Evolutionary conservation across 2,113 vertebrate genomes (phyloP).

Genomic region (Nothoprocta pentlandii): DNA sequence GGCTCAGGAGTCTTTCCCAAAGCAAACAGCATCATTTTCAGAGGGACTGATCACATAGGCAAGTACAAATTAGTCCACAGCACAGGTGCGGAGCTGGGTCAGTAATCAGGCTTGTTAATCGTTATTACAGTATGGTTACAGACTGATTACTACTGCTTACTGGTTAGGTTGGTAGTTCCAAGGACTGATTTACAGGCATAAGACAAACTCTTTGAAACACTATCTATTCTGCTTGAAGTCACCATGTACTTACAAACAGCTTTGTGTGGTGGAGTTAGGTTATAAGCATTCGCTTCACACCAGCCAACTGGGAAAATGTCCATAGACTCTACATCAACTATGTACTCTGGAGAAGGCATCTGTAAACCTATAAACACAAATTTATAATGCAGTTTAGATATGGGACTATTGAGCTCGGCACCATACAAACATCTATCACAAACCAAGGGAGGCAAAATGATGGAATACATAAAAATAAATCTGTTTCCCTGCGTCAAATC

Average conservation of each 20-base stretch:
- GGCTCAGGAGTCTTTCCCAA: neutral
- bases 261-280: conserved; percentile 88
- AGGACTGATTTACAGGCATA: neutral
- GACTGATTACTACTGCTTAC: neutral
- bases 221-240: neutral
- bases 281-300: conserved; percentile 95
- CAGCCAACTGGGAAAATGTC: conserved; percentile 97
- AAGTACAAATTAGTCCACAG: neutral
- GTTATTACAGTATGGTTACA: neutral
- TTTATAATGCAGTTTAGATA: conserved; percentile 16
- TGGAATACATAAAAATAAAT: neutral
- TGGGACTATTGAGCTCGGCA: neutral
- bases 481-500: neutral
- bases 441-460: neutral
- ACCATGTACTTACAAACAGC: conserved; percentile 84
- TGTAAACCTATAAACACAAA: conserved; percentile 81
- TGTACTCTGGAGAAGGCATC: conserved; percentile 86
- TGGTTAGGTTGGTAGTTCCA: neutral
- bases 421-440: neutral
- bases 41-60: neutral
- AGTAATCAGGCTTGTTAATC: neutral
- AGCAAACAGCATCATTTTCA: neutral
- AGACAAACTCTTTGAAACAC: neutral
- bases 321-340: conserved; percentile 94
- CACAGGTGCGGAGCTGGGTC: neutral